Percentiles rank a stretch among this genome's conserved stretches.
Conservation (phyloP, 1,140 invertebrate species). For the Callitettix versicolor region DNA sequence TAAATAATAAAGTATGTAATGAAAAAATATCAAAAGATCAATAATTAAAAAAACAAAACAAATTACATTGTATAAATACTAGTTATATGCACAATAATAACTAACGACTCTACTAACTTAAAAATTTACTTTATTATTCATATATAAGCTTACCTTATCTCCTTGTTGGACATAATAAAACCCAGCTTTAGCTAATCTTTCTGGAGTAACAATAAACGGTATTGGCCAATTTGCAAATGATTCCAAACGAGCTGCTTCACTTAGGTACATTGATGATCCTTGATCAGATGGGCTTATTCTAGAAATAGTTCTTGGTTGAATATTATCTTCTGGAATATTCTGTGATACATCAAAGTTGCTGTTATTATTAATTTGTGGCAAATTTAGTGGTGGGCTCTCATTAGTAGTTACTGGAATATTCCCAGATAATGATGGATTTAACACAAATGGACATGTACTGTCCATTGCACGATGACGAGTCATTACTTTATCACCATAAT, state of each 20-base stretch:
- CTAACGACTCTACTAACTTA: no score
- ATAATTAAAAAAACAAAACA: no score
- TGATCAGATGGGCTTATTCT: conserved; percentile 23
- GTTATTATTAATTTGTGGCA: no score
- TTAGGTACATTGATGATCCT: no score
- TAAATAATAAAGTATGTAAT: no score
- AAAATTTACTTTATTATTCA: no score
- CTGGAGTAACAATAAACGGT: conserved; percentile 44
- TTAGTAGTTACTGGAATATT: conserved; percentile 43
- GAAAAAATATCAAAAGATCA: no score
- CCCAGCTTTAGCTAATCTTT: conserved; percentile 65
- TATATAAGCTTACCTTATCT: conserved; percentile 38
- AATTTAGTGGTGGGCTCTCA: not conserved
- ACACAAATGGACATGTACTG: conserved; percentile 61
- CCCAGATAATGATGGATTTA: conserved; percentile 46
- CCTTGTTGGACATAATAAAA: conserved; percentile 58
- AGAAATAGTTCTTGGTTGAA: not conserved
- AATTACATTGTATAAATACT: no score
- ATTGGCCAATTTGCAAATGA: conserved; percentile 57
- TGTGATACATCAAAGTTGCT: no score
- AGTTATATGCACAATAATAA: no score
- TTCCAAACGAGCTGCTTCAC: conserved; percentile 39
- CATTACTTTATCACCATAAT: conserved; percentile 57
- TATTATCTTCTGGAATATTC: no score
- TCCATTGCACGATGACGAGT: conserved; percentile 33